Evolutionary conservation across 2,113 vertebrate species (phyloP).

Genomic region (Candoia aspera): DNA sequence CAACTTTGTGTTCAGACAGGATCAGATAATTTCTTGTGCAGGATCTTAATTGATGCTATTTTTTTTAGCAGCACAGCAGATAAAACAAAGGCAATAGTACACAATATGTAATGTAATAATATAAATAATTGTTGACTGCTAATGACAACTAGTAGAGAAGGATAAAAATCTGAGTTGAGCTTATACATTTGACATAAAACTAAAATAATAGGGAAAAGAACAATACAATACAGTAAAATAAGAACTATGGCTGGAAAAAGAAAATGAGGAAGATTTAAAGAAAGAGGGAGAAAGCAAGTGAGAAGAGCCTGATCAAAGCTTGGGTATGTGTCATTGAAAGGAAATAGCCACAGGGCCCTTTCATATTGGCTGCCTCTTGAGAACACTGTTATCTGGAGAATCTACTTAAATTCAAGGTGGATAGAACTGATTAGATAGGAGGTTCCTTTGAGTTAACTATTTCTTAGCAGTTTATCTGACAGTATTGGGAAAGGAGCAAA

Average conservation of each 20-base stretch:
- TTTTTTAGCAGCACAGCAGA: too few species aligned
- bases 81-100: too few species aligned
- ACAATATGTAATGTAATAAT: too few species aligned
- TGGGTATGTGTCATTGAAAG: neutral
- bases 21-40: too few species aligned
- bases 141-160: neutral
- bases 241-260: neutral
- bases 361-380: neutral
- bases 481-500: neutral
- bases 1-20: too few species aligned
- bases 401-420: conserved; percentile 12
- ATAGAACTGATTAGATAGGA: neutral
- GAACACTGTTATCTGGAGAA: conserved; percentile 4
- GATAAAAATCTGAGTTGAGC: neutral
- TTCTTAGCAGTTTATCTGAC: neutral
- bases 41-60: too few species aligned
- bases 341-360: neutral
- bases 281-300: neutral
- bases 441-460: neutral
- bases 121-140: too few species aligned
- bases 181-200: neutral
- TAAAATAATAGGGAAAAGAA: neutral
- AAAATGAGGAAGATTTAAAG: neutral
- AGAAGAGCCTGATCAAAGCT: conserved; percentile 1
- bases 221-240: neutral